Conservation (phyloP, 2,888 invertebrate species). For the Calameuta idolon region DNA sequence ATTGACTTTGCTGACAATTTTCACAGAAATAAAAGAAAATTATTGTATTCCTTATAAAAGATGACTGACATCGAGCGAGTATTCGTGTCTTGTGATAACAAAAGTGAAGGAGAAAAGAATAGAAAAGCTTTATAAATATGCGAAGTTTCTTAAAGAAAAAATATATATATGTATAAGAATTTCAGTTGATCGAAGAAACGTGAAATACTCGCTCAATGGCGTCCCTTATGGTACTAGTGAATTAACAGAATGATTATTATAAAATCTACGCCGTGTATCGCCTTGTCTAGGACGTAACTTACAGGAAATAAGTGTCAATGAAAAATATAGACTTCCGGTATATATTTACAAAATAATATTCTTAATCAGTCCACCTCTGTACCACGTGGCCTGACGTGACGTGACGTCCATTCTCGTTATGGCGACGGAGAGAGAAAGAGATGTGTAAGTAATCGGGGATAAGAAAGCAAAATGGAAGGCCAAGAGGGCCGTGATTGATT, state of each 20-base stretch:
- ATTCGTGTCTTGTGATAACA: not conserved
- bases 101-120: not conserved
- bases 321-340: constrained; percentile 50
- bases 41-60: not conserved
- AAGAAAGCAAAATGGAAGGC: not conserved
- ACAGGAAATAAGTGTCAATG: constrained; percentile 40
- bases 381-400: not conserved
- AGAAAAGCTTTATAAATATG: not conserved
- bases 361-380: not conserved
- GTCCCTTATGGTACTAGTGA: not conserved
- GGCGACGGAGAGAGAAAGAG: not conserved
- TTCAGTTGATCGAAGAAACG: not conserved
- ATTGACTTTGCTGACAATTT: not conserved
- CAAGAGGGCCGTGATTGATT: not conserved
- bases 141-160: not conserved
- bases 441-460: not conserved
- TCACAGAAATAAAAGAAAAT: not conserved
- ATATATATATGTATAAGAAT: not conserved
- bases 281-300: not conserved
- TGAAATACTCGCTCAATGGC: not conserved
- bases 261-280: not conserved
- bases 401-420: not conserved
- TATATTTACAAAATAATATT: constrained; percentile 33
- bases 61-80: not conserved
- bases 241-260: not conserved